phyloP scores from a whole-genome alignment of 1,140 invertebrate species.

The Glossosoma conforme region DNA sequence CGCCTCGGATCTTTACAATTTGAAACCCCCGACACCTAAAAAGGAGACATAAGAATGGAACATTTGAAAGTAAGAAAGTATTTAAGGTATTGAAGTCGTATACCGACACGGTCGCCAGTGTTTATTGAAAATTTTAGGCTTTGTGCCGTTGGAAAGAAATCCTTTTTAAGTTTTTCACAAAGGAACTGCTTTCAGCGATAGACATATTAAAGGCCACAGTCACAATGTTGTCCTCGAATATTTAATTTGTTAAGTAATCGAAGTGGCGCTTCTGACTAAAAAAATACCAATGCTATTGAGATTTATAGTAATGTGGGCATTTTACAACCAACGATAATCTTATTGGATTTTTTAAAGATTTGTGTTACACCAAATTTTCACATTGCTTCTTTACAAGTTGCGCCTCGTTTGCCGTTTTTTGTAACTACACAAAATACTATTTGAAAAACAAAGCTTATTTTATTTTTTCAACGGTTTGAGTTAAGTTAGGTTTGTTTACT shows the following conservation, averaged over 20 bases:
- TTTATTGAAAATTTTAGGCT: conserved; percentile 31
- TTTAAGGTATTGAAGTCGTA: conserved; percentile 31
- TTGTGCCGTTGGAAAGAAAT: conserved; percentile 27
- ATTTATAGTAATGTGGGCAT: no score
- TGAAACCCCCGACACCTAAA: conserved; percentile 24
- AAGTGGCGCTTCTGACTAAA: not conserved
- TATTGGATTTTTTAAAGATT: no score
- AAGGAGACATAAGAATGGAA: conserved; percentile 30
- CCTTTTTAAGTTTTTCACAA: conserved; percentile 26
- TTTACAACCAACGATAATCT: no score
- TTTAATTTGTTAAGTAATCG: not conserved
- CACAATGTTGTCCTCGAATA: not conserved
- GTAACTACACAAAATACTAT: no score
- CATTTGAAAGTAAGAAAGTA: conserved; percentile 32
- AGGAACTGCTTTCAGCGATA: conserved; percentile 23
- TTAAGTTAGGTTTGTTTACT: no score
- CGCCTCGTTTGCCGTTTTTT: no score
- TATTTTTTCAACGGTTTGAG: no score
- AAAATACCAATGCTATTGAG: not conserved
- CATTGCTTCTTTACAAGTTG: no score
- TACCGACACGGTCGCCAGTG: conserved; percentile 25
- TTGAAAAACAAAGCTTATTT: no score
- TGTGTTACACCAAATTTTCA: no score
- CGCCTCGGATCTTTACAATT: conserved; percentile 20
- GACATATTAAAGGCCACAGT: not conserved